Conservation (phyloP, 2,888 invertebrate species). For the Tupiocoris notatus region DNA sequence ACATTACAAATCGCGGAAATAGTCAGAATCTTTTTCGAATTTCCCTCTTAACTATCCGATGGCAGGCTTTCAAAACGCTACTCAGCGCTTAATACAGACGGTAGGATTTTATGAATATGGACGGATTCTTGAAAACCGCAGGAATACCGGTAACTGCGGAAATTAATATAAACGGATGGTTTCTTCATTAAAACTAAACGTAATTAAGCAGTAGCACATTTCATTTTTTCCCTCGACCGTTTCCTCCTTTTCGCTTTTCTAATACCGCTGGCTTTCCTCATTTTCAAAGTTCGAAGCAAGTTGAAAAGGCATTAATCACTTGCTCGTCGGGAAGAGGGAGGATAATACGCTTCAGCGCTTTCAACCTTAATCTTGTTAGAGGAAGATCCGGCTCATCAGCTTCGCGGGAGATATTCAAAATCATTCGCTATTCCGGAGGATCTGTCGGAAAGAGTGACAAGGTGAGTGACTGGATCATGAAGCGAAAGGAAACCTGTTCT, state of each 20-base stretch:
- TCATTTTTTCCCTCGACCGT: background rate
- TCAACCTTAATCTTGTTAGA: background rate
- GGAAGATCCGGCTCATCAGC: background rate
- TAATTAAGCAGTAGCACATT: background rate
- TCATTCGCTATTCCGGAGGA: background rate
- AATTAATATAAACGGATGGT: background rate
- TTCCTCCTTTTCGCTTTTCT: background rate
- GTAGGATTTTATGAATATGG: too few relatives aligned
- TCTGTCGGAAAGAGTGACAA: background rate
- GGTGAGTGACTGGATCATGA: too few relatives aligned
- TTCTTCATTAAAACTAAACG: background rate
- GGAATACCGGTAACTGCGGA: too few relatives aligned
- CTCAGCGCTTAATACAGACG: too few relatives aligned
- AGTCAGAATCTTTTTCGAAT: too few relatives aligned
- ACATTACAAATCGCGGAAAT: too few relatives aligned
- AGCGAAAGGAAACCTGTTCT: background rate
- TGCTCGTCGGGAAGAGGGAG: background rate
- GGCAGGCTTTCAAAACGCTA: too few relatives aligned
- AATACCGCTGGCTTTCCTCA: background rate
- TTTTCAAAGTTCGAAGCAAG: background rate
- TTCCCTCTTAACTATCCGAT: too few relatives aligned
- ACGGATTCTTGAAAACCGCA: too few relatives aligned
- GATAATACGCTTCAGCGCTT: background rate
- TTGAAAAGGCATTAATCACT: background rate
- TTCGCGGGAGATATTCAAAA: background rate